Conservation (phyloP, 2,797 vertebrate genomes). For the Platyrinchus mystaceus region DNA sequence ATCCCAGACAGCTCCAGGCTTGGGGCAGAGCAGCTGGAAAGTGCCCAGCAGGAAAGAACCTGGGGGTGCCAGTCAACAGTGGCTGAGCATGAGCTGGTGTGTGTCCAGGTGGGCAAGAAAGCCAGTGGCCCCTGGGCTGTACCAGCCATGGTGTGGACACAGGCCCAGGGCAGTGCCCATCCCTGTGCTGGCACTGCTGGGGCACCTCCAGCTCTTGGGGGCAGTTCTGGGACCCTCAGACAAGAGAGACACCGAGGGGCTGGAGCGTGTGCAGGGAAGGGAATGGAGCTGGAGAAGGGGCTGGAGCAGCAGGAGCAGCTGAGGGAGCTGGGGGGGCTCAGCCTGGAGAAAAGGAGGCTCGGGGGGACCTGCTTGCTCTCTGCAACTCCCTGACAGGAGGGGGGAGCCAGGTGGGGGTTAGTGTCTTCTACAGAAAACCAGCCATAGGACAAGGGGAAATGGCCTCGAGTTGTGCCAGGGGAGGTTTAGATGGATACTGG, state of each 20-base stretch:
- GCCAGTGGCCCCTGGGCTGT: neutral
- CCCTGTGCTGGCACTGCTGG: neutral
- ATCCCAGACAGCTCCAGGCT: neutral
- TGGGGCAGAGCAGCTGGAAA: neutral
- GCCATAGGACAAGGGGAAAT: neutral
- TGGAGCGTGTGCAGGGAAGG: accelerated
- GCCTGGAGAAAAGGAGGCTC: neutral
- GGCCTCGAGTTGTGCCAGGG: accelerated
- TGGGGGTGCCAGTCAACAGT: neutral
- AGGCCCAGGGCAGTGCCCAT: neutral
- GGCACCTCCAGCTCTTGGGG: neutral
- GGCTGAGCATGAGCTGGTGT: neutral
- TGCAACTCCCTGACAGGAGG: neutral
- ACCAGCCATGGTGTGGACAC: neutral
- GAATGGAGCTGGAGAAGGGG: accelerated
- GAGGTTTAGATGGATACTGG: neutral
- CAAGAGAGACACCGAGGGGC: neutral
- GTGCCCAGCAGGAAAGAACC: neutral
- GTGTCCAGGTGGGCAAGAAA: neutral
- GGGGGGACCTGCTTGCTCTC: neutral
- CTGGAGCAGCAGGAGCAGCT: neutral
- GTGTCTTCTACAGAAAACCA: neutral
- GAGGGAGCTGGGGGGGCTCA: neutral
- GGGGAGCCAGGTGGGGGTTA: accelerated
- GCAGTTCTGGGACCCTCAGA: neutral